Base-by-base conservation (phyloP, 2,888 invertebrate species). In the Lasiommata megera region DNA sequence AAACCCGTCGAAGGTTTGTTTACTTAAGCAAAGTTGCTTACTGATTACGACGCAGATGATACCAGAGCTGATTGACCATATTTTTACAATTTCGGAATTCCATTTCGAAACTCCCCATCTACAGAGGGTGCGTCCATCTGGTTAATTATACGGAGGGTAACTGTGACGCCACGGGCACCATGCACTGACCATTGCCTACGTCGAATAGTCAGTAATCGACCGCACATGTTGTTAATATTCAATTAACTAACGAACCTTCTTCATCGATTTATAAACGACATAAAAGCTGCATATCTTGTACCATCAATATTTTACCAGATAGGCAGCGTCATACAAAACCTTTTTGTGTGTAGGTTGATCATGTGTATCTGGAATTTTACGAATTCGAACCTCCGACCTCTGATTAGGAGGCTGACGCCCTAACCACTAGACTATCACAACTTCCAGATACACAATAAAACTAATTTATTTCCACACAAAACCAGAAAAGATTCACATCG, bases 121-220 rank as follows among this genome's bases (percentile, higher is more conserved):
- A 28, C 37, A 50, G 50, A 53, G 56, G 54, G 54, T 31, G 68
- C 68, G 72, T 74, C 76, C 80, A 78, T 81, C 77, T 76, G 72
- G 77, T 75, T 81, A 82, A 82, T 82, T 80, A 61, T 58, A 61
- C 60, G 68, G 73, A 76, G 74, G 68, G 58, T 46, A 28, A 51
- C 59, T 41, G 18, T 40, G 29, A 46, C 44, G 41, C 52, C 40
- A 12, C 52, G 12, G 51, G 51, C 40, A 40, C 31, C 41, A 8
- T 41, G 40, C 17, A 5, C 31, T 41, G 52, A 52, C 52, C 52
- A 52, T 52, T 41, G 31, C 52, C 40, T 6, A 46, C 28, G 29
- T 36, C 48, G 48, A 29, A 52, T 41, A 52, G 41, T 40, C 41
- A 41, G 41, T 41, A 52, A 52, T 52, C 52, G 52, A 12, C 38